Conservation (phyloP, 2,113 vertebrate species). For the Alouatta palliata region DNA sequence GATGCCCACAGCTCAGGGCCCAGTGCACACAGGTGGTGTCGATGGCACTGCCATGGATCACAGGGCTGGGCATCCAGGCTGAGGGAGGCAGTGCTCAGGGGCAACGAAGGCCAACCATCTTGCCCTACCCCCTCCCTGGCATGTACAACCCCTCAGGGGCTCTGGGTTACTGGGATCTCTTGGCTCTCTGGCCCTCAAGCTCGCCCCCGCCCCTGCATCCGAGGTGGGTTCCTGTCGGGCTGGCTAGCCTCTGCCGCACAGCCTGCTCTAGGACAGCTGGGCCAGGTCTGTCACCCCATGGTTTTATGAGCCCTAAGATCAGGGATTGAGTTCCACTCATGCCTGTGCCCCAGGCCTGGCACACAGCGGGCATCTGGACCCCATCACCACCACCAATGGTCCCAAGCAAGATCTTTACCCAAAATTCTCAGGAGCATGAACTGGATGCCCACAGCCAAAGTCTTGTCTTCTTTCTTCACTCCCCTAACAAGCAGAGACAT, state of each 20-base stretch:
- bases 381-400: not conserved
- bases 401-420: constrained; percentile 84
- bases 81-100: constrained; percentile 24
- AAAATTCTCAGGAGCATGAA: constrained; percentile 94
- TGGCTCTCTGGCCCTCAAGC: not conserved
- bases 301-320: not conserved
- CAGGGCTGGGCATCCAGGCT: constrained; percentile 95
- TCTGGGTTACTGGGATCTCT: not conserved
- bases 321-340: not conserved
- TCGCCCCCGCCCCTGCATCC: not conserved
- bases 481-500: constrained; percentile 42
- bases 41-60: constrained; percentile 92
- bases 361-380: not conserved
- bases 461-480: constrained; percentile 90
- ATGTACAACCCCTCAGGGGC: not conserved
- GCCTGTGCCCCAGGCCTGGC: not conserved
- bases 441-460: constrained; percentile 93
- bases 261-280: not conserved
- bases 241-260: not conserved
- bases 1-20: constrained; percentile 86
- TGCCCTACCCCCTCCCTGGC: not conserved
- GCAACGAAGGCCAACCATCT: accelerated
- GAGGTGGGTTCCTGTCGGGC: not conserved
- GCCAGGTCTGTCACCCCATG: not conserved
- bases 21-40: constrained; percentile 92